Conservation (phyloP, 2,113 vertebrate species). For the Myotis yumanensis region DNA sequence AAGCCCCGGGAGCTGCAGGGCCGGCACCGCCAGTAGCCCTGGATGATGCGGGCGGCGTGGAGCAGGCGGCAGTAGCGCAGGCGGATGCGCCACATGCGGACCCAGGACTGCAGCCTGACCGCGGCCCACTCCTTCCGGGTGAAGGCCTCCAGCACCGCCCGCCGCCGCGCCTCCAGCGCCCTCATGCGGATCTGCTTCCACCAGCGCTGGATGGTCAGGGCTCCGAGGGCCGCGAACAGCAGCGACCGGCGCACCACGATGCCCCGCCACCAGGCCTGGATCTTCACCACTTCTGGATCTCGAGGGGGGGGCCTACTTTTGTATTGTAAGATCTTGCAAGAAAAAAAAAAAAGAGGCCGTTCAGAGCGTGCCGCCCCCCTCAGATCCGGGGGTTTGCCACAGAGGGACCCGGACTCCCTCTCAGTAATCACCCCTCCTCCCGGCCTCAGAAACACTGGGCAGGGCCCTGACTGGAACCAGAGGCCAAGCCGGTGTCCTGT, state of each 20-base stretch:
- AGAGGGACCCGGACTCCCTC: not conserved
- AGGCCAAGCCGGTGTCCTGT: not conserved
- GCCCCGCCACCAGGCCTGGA: slow-evolving; percentile 77
- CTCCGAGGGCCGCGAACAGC: not conserved
- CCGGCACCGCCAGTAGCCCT: slow-evolving; percentile 62
- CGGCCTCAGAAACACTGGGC: not conserved
- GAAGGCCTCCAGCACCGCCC: not conserved
- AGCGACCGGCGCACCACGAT: slow-evolving; percentile 50
- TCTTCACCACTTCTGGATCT: not conserved
- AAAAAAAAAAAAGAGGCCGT: not conserved
- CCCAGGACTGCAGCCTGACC: slow-evolving; percentile 62
- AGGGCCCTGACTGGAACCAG: not conserved
- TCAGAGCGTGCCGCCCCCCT: not conserved
- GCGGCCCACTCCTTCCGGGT: slow-evolving; percentile 47
- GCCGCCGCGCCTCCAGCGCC: not conserved
- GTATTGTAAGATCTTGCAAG: not conserved
- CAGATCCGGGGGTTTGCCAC: not conserved
- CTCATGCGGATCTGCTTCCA: accelerated
- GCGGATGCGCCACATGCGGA: slow-evolving; percentile 57
- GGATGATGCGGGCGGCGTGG: slow-evolving; percentile 57
- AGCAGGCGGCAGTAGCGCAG: not conserved
- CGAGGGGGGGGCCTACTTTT: accelerated
- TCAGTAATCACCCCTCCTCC: not conserved
- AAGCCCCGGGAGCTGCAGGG: slow-evolving; percentile 1
- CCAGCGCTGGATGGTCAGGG: slow-evolving; percentile 69